Evolutionary conservation across 2,113 vertebrate species (phyloP).

Genomic region (Dasypus novemcinctus): DNA sequence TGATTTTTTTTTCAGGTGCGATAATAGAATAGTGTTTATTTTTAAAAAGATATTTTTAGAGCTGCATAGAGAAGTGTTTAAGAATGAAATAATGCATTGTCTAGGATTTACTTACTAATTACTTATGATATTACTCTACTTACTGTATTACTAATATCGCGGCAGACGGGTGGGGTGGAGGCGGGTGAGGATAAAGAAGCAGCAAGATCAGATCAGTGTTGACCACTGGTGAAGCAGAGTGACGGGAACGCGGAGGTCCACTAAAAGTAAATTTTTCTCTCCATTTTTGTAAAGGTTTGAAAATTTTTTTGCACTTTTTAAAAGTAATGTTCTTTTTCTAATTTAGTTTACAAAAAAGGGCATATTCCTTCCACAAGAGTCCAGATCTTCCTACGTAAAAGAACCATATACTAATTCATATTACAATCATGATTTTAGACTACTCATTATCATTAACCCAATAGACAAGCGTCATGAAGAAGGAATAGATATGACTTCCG

Average conservation of each 20-base stretch:
- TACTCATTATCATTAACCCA: not conserved
- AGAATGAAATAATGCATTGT: not conserved
- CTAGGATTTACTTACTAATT: not conserved
- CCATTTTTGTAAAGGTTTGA: not conserved
- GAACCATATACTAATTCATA: constrained; percentile 3
- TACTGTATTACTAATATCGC: not conserved
- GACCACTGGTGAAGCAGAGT: not conserved
- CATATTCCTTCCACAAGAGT: not conserved
- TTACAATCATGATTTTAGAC: not conserved
- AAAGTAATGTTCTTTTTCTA: constrained; percentile 58
- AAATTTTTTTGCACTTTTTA: constrained; percentile 43
- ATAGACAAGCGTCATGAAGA: not conserved
- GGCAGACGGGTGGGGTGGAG: not conserved
- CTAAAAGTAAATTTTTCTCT: not conserved
- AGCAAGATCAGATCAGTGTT: not conserved
- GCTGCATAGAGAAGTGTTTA: not conserved
- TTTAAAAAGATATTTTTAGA: not conserved
- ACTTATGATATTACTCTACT: not conserved
- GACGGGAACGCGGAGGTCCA: not conserved
- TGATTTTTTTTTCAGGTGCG: not conserved
- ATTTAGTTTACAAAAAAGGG: constrained; percentile 66
- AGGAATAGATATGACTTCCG: constrained; percentile 85
- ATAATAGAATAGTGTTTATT: not conserved
- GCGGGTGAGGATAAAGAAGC: not conserved
- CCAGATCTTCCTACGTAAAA: not conserved